These are phyloP conservation scores for Pterocles gutturalis DNA, from an alignment of 2,113 vertebrate genomes.

Conservation along the genomic window DNA sequence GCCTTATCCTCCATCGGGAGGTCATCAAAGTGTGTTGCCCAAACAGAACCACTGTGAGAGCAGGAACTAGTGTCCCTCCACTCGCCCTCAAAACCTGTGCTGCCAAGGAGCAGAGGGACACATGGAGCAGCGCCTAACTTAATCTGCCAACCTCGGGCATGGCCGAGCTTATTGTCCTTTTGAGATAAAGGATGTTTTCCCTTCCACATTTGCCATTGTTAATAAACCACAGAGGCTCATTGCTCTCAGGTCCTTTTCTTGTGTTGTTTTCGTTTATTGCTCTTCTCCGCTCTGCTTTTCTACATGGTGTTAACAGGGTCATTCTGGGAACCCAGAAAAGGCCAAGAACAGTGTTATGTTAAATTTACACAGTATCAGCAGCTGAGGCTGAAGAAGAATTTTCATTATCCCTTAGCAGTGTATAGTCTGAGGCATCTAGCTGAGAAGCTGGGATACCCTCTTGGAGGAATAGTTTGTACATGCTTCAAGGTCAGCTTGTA, in stretches of 20 bases:
- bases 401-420: not conserved
- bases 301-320: accelerated
- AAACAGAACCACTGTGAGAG: not conserved
- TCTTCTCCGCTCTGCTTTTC: not conserved
- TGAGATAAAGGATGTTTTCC: not conserved
- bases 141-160: not conserved
- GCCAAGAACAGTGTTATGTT: not conserved
- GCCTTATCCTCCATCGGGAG: not conserved
- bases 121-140: not conserved
- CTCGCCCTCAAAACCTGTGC: not conserved
- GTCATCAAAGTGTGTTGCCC: not conserved
- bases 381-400: not conserved
- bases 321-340: not conserved
- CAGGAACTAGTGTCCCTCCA: not conserved
- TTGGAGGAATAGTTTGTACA: not conserved
- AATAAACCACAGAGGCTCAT: not conserved
- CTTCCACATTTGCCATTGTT: accelerated
- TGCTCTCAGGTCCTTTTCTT: not conserved
- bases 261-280: not conserved
- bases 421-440: not conserved
- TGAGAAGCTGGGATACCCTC: not conserved
- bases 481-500: not conserved
- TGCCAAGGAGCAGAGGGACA: not conserved
- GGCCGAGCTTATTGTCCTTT: not conserved
- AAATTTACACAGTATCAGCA: not conserved